Evolutionary conservation across 1,140 invertebrate genomes (phyloP), one percentile per base, ranked within the genome.

Genomic region (Drosophila sp.): DNA sequence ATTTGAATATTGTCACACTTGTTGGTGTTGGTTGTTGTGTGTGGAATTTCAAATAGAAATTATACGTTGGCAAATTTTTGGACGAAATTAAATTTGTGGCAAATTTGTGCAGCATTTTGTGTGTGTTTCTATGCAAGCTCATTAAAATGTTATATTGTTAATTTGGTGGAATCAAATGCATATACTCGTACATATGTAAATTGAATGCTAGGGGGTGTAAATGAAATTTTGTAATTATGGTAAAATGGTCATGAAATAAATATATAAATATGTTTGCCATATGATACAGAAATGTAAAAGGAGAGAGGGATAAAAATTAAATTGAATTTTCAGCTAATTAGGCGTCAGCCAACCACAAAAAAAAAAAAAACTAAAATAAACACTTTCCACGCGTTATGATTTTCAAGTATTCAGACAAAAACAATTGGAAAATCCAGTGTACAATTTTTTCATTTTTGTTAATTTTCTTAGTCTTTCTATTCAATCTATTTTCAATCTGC

Each of bases 161-260:
- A 83, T 60, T 77, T 54, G 55, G 8, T 68, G 40, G 60, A 60
- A 68, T 75, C 55, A 44, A 75, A 68, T 30, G 68, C 55, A 57
- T 50, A 50, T 27, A 50, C 2, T 27, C 6, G 2, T 23, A 6
- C 17, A 8, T 27, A 50, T 61, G 35, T n/a, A 23, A 79, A 86
- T 81, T 86, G 58, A 85, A 79, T 70, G 67, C 61, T 50, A 25
- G 73, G 70, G 67, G 23, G 63, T 76, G 55, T 62, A 74, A 66
- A 50, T 58, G 35, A 60, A 72, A 70, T 70, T 72, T 86, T 56
- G 66, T 71, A 83, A 87, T 79, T 72, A 79, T 65, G 71, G 79
- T 86, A 73, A 87, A 86, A 83, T 73, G 76, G 38, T 60, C 67
- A 79, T 71, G 79, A 70, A 82, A 80, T 23, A 69, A 56, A 64